Percentiles rank a stretch among this genome's conserved stretches.
Evolutionary conservation across 2,113 vertebrate species (phyloP).

Genomic region (Hystrix brachyura): DNA sequence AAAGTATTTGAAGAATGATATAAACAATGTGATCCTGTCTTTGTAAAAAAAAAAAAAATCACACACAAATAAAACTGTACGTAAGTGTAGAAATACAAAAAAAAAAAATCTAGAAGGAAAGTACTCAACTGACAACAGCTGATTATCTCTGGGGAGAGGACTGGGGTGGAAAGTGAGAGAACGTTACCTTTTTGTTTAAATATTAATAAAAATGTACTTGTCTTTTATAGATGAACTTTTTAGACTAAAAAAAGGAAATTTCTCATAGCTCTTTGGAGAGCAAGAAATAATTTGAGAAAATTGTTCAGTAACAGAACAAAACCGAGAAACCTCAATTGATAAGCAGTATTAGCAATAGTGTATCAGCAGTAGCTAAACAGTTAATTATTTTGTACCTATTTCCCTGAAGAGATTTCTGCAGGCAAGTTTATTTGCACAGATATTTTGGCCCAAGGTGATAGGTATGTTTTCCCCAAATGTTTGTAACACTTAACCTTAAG

Average conservation of each 20-base stretch:
- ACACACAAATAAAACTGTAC: neutral
- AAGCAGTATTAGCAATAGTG: neutral
- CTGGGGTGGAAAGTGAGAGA: neutral
- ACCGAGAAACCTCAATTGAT: neutral
- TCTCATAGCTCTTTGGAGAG: conserved; percentile 15
- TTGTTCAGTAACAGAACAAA: conserved; percentile 32
- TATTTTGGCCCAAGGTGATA: neutral
- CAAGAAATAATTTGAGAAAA: conserved; percentile 31
- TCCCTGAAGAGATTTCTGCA: neutral
- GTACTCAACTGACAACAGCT: neutral
- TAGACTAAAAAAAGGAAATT: conserved; percentile 17
- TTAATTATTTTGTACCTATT: conserved; percentile 29
- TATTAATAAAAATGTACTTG: conserved; percentile 57
- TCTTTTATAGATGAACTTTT: conserved; percentile 33
- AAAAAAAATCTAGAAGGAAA: conserved; percentile 45
- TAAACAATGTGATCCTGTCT: conserved; percentile 21
- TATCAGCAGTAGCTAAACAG: neutral
- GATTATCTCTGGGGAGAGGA: conserved; percentile 18
- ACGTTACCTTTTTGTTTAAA: conserved; percentile 58
- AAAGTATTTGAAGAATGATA: conserved; percentile 34
- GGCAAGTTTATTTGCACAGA: conserved; percentile 13
- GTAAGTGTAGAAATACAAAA: conserved; percentile 41
- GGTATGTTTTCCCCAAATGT: conserved; percentile 43
- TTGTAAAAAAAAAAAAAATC: neutral
- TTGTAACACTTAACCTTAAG: neutral